phyloP scores from a whole-genome alignment of 64 coral and sea anemone genomes.

The Trachythela sp. region DNA sequence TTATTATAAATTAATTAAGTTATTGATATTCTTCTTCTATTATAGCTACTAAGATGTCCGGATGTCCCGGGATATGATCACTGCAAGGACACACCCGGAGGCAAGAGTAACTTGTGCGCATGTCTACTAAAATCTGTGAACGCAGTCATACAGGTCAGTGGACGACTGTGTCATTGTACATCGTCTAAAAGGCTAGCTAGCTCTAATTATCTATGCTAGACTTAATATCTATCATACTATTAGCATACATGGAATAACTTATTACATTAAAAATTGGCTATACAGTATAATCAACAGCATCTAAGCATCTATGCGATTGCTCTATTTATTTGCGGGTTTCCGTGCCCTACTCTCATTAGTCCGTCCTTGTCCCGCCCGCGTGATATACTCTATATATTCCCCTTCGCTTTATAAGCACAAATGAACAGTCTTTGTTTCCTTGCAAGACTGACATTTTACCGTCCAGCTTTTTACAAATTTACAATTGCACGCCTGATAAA shows the following conservation, averaged over 20 bases:
- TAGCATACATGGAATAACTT: not conserved
- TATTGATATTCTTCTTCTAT: no score
- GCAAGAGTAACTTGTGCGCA: no score
- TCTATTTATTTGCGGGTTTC: not conserved
- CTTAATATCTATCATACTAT: not conserved
- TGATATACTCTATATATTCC: not conserved
- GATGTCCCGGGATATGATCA: no score
- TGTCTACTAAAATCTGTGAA: no score
- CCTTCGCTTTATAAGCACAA: conserved; percentile 43
- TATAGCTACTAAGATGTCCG: no score
- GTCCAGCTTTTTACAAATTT: conserved; percentile 84
- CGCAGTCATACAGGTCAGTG: no score
- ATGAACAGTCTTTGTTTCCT: conserved; percentile 48
- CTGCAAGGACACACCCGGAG: no score
- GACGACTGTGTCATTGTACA: no score
- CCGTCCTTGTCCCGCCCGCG: not conserved
- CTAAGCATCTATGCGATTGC: not conserved
- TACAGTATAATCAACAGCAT: not conserved
- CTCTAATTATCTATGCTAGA: no score
- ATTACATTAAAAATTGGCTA: not conserved
- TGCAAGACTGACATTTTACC: conserved; percentile 88
- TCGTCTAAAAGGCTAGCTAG: no score
- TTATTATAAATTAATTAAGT: no score
- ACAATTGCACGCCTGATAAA: conserved; percentile 71
- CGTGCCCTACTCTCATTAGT: not conserved